These are phyloP conservation scores for Trachemys scripta DNA, from an alignment of 2,113 vertebrate species.

Conservation along the genomic window DNA sequence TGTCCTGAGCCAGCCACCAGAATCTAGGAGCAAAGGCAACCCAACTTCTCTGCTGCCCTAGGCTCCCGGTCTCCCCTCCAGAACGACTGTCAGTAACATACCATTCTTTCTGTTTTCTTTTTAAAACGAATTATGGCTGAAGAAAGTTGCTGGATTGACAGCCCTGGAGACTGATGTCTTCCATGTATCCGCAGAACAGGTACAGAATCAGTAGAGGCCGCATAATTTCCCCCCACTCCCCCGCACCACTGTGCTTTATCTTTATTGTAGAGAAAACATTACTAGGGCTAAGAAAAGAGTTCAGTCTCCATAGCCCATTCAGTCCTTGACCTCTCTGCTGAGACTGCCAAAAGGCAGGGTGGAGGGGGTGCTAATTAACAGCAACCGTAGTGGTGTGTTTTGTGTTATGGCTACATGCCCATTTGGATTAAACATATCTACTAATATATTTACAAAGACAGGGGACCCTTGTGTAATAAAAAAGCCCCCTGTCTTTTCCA, in stretches of 20 bases:
- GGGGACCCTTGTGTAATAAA: neutral
- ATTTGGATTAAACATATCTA: neutral
- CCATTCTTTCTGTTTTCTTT: neutral
- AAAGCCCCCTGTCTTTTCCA: fast-evolving
- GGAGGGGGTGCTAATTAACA: neutral
- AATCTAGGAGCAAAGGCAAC: fast-evolving
- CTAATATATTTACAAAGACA: neutral
- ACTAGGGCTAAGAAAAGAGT: neutral
- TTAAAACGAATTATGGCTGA: neutral
- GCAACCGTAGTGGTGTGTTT: neutral
- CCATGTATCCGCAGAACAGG: slow-evolving; percentile 34
- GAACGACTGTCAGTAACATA: neutral
- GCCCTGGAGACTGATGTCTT: slow-evolving; percentile 17
- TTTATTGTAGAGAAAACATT: slow-evolving; percentile 21
- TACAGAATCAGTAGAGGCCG: slow-evolving; percentile 3
- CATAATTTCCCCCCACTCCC: neutral
- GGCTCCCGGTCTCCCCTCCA: neutral
- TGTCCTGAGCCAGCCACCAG: fast-evolving
- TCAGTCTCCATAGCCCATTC: slow-evolving; percentile 49
- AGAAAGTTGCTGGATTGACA: neutral
- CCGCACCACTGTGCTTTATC: neutral
- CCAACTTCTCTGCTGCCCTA: neutral
- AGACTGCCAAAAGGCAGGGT: neutral
- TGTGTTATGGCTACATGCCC: neutral
- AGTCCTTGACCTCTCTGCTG: slow-evolving; percentile 53